Percentiles rank a stretch among this genome's conserved stretches.
Conservation (phyloP, 2,888 invertebrate species). For the Thysanoteuthis rhombus region DNA sequence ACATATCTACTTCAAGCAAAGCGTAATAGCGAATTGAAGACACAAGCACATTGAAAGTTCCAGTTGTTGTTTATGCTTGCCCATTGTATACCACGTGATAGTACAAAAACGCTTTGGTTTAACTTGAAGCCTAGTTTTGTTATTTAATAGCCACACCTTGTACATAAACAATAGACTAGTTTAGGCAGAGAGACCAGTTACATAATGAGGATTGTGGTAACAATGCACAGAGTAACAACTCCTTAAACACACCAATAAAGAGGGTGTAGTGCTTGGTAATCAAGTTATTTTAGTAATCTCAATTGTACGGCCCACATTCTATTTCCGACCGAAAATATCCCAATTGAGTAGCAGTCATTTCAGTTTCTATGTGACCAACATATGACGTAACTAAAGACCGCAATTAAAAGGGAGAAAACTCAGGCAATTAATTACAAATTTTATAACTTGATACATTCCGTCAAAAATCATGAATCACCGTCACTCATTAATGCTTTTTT, state of each 20-base stretch:
- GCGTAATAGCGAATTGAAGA: no score
- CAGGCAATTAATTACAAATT: no score
- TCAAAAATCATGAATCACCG: no score
- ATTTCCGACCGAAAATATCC: background rate
- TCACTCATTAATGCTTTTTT: no score
- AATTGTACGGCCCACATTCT: conserved; percentile 12
- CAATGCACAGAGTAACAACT: background rate
- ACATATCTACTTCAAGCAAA: no score
- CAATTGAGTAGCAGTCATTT: background rate
- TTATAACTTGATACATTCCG: no score
- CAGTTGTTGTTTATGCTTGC: no score
- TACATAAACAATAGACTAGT: background rate
- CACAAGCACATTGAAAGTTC: no score
- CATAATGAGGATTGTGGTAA: background rate
- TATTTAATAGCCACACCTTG: no score
- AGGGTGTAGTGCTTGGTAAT: background rate
- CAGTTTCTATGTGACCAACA: background rate
- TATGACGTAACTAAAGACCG: background rate
- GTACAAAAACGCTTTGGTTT: no score
- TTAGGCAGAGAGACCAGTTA: background rate
- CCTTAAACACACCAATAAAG: background rate
- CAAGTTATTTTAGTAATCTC: background rate
- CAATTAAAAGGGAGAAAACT: background rate
- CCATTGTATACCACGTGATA: no score
- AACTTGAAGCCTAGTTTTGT: no score